Base-by-base conservation (phyloP, 2,888 invertebrate species). In the Anagyrus pseudococci region DNA sequence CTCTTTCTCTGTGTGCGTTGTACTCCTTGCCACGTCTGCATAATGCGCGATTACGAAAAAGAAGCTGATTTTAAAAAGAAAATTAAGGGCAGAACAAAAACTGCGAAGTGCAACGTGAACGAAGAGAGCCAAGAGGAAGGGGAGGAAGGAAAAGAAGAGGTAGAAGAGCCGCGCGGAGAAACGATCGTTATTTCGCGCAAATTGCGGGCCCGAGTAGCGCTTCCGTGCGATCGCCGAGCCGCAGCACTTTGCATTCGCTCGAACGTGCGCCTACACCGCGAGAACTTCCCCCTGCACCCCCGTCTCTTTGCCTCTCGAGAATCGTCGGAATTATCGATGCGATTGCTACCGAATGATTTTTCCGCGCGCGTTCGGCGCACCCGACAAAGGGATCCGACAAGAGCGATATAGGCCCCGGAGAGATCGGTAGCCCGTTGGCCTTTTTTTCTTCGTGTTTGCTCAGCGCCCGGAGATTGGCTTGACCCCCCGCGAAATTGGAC, bases 371-470 rank as follows among this genome's bases (percentile, higher is more conserved):
- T 10, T 29, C 25, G 17, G 10, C 23, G 2, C 29, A n/a, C 29
- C 10, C 40, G 29, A 29, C 29, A 29, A 29, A 29, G 8, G 17
- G 44, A n/a, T n/a, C n/a, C n/a, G n/a, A n/a, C n/a, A n/a, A n/a
- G n/a, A n/a, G n/a, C n/a, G n/a, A n/a, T n/a, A n/a, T n/a, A n/a
- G n/a, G n/a, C n/a, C n/a, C n/a, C n/a, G n/a, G n/a, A n/a, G n/a
- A 22, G 50, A n/a, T 10, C 23, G 22, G 22, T 22, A 41, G 20
- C 44, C 19, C 55, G 20, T 17, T 10, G 29, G 29, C 53, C 46
- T 55, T 50, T 62, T 52, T 57, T 50, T 60, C 72, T 77, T 78
- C 78, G 77, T 80, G 78, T 80, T 80, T 79, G 77, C 69, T 75
- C 79, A 78, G 72, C 67, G 67, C 75, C 4, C 4, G 43, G 15